Evolutionary conservation across 2,888 invertebrate genomes (phyloP), one percentile per base, ranked within the genome.

Genomic region (Apodemia mormo): DNA sequence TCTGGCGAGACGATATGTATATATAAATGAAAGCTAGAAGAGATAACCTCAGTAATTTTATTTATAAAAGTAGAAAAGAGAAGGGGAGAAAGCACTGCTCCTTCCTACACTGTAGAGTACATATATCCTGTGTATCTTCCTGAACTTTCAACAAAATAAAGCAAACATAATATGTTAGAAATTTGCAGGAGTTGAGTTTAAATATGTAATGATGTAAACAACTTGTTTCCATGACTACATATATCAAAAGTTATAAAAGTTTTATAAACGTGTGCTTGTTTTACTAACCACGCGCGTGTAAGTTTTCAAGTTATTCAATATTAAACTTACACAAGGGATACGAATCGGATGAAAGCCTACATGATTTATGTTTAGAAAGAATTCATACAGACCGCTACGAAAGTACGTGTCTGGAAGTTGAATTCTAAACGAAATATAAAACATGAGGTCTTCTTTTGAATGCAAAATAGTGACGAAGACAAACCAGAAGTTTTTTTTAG

Each of bases 281-380:
- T 30, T 61, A 58, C 61, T 33, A 33, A 33, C 61, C 14, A 33
- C 33, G 58, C 29, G 61, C 61, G 33, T 61, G 61, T 30, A 61
- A 61, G 61, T 61, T 61, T 33, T 33, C 61, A 61, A 61, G 61
- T 61, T 61, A 61, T 61, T 61, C 33, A 61, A 61, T 61, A 61
- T 61, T 61, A 61, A 61, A 61, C 29, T 61, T 61, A 61, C 61
- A 33, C 30, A 1, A 49, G 30, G 33, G 61, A 61, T 61, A 33
- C 33, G 61, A 49, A 61, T 61, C 61, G 29, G 61, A 30, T 14
- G 61, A 61, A 61, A 61, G 61, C 61, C 61, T 61, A 29, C 61
- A 61, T 61, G 61, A 61, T 61, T 61, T 61, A 61, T 61, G 61
- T 61, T 61, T 33, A 30, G 61, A 30, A 61, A 61, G 61, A 61